phyloP scores from a whole-genome alignment of 2,113 vertebrate genomes.

The Pluvialis apricaria region DNA sequence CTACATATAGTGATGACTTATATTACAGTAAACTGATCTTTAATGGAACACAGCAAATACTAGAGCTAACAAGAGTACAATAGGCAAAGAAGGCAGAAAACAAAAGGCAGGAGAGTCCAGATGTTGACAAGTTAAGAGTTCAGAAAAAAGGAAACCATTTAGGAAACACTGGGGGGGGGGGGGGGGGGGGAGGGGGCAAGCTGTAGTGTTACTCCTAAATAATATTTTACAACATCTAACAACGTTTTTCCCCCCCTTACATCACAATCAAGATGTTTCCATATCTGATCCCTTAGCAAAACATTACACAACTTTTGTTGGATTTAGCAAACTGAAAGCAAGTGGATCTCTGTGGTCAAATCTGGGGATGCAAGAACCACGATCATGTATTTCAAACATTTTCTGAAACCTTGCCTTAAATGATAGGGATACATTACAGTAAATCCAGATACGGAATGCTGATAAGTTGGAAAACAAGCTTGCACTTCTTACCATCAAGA shows the following conservation, averaged over 20 bases:
- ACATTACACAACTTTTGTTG: neutral
- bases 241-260: fast-evolving
- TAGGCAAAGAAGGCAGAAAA: neutral
- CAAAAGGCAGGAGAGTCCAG: neutral
- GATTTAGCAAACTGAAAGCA: neutral
- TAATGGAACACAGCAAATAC: neutral
- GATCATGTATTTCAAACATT: neutral
- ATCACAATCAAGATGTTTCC: neutral
- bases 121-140: neutral
- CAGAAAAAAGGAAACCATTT: neutral
- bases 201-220: neutral
- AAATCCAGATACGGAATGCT: neutral
- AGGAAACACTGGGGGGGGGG: neutral
- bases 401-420: neutral
- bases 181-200: fast-evolving
- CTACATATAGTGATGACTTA: neutral
- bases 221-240: neutral
- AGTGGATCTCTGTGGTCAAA: neutral
- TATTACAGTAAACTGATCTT: neutral
- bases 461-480: neutral
- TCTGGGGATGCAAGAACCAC: neutral
- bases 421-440: neutral
- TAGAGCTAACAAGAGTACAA: neutral
- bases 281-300: neutral
- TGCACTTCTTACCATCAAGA: conserved; percentile 86